Conservation (phyloP, 2,797 vertebrate genomes). For the Sebastes miniatus region DNA sequence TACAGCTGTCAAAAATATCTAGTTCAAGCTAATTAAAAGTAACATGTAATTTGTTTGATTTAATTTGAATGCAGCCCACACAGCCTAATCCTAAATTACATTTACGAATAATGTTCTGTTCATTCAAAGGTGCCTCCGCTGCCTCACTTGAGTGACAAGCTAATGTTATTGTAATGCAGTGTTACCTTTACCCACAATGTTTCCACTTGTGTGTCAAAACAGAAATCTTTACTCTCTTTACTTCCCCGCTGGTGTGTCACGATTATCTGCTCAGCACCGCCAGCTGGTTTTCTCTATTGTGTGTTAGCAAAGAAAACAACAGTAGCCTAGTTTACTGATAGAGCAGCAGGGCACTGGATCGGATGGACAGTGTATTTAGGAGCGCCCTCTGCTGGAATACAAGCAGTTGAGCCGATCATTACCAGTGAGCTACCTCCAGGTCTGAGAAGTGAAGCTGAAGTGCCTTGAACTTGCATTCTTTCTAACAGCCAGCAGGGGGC, state of each 20-base stretch:
- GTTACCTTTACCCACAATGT: not conserved
- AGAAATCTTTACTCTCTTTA: not conserved
- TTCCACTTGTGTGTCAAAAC: not conserved
- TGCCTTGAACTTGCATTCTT: too few species aligned
- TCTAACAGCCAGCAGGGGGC: too few species aligned
- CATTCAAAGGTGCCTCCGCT: not conserved
- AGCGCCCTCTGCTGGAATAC: not conserved
- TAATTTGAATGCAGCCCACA: not conserved
- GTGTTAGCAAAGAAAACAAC: not conserved
- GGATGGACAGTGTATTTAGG: not conserved
- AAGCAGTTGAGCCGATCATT: not conserved
- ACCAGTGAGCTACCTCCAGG: too few species aligned
- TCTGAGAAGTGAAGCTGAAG: too few species aligned
- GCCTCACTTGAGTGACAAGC: not conserved
- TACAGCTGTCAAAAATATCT: not conserved
- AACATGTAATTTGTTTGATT: slow-evolving; percentile 5
- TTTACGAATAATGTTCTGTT: not conserved
- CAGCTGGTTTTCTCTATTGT: not conserved
- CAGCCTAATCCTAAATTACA: not conserved
- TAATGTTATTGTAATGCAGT: not conserved
- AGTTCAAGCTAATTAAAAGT: slow-evolving; percentile 1
- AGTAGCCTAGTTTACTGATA: not conserved
- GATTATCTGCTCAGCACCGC: not conserved
- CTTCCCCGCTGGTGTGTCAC: not conserved
- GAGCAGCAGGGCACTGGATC: not conserved